Evolutionary conservation across 2,797 vertebrate genomes (phyloP), one percentile per base, ranked within the genome.

Genomic region (Microctenopoma steveboyesi): DNA sequence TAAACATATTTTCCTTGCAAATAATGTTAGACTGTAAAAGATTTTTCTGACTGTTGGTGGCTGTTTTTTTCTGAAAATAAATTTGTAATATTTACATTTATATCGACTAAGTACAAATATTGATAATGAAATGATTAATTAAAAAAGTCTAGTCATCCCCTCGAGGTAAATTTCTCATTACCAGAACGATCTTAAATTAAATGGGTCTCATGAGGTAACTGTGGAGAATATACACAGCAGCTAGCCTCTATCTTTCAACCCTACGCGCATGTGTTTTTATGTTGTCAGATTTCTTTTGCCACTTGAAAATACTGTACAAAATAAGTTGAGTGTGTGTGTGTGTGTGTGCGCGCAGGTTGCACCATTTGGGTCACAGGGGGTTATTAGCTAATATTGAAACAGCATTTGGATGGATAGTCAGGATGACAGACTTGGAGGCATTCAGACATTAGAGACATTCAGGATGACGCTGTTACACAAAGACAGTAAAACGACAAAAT

Each of bases 191-290:
- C 30, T 57, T 48, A 50, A 72, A 57, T 69, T 68, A 69, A 42
- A 61, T 1, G 43, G 4, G 22, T 64, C 64, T 64, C 58, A 49
- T 56, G 45, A 71, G 74, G 63, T 56, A 53, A 67, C 52, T 22
- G 18, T 56, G 15, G 40, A 37, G 57, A 56, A 35, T 27, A 49
- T 50, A 22, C 47, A 22, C 50, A 61, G 35, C 60, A 70, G 51
- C 63, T 43, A 63, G 28, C 40, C 18, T 39, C 37, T 62, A 18
- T 61, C 47, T 57, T 65, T 65, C 28, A 66, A 57, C 4, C 49
- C 4, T 16, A 55, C 22, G 28, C 47, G 22, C 40, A 43, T 18
- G 39, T 27, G 7, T 28, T 49, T 61, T 54, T 39, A 45, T 49
- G 1, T n/a, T 14, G 10, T 11, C 37, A 37, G 37, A 9, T 37